Evolutionary conservation across 2,797 vertebrate species (phyloP), one percentile per base, ranked within the genome.

Genomic region (Schizopygopsis malacanthus): DNA sequence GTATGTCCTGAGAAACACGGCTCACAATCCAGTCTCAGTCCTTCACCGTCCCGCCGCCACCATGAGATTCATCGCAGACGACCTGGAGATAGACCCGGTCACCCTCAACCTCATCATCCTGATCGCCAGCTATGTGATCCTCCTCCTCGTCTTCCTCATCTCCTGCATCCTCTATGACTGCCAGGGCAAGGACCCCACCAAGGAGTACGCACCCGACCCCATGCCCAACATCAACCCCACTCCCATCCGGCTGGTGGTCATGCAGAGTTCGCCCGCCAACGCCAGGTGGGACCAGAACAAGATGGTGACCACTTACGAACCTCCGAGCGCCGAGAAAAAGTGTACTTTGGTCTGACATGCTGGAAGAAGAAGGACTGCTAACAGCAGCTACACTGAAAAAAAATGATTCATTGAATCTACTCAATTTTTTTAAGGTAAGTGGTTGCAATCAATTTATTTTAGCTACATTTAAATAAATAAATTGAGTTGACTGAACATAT

Each of bases 151-250:
- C 79, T 99, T 99, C 92, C 96, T 99, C 89, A 96, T 99, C 92
- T 99, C 98, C 86, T 99, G 98, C 2, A 93, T 98, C 91, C 94
- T 99, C 33, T 99, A 99, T 33, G 98, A 99, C 95, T 99, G 98
- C 92, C 93, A 97, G 79, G 98, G 98, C 85, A 98, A 97, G 91
- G 98, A 99, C 91, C 98, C 98, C 90, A 98, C 96, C 89, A 98
- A 98, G 92, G 97, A 98, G 89, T 96, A 96, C 2, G 94, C 94
- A 10, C 95, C 97, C 0, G 96, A 98, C 90, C 88, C 95, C 11
- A 81, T 95, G 1, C 90, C 92, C 0, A 94, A 95, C 0, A 94
- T 95, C 37, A 92, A 93, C 63, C 96, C 97, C 93, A 92, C 96
- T 11, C 96, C 97, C 2, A 95, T 98, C 52, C 95, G 92, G 80